A percentile compares a stretch with the other conserved stretches of the same genome.
Conservation (phyloP, 2,797 vertebrate species). For the Sylvia borin region DNA sequence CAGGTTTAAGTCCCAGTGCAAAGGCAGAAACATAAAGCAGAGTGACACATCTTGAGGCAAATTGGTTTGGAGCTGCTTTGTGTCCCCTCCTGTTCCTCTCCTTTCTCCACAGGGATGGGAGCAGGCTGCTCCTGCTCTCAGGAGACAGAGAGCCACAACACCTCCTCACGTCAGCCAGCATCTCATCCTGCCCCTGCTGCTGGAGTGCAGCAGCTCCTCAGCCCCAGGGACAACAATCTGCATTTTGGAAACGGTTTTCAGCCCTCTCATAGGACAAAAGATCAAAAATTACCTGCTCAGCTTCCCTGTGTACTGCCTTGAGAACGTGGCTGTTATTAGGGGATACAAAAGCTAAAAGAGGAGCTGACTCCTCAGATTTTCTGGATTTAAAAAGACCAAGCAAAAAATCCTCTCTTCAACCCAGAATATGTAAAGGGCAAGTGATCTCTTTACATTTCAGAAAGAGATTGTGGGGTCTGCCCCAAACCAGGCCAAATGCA, state of each 20-base stretch:
- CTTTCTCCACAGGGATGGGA: background rate
- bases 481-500: background rate
- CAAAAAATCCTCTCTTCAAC: rapidly evolving
- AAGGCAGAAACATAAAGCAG: background rate
- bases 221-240: background rate
- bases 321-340: rapidly evolving
- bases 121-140: background rate
- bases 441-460: background rate
- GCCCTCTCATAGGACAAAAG: background rate
- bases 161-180: background rate
- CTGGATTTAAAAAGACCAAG: background rate
- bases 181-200: background rate
- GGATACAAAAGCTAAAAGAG: background rate
- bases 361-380: rapidly evolving
- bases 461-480: rapidly evolving
- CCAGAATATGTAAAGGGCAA: rapidly evolving
- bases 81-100: background rate
- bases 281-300: background rate
- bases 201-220: background rate
- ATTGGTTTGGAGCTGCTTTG: background rate
- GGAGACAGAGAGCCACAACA: background rate
- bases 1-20: background rate
- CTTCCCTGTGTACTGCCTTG: rapidly evolving
- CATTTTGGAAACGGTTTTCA: background rate
- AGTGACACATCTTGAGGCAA: background rate